phyloP scores from a whole-genome alignment of 1,140 invertebrate species.

The Neodiprion virginianus region DNA sequence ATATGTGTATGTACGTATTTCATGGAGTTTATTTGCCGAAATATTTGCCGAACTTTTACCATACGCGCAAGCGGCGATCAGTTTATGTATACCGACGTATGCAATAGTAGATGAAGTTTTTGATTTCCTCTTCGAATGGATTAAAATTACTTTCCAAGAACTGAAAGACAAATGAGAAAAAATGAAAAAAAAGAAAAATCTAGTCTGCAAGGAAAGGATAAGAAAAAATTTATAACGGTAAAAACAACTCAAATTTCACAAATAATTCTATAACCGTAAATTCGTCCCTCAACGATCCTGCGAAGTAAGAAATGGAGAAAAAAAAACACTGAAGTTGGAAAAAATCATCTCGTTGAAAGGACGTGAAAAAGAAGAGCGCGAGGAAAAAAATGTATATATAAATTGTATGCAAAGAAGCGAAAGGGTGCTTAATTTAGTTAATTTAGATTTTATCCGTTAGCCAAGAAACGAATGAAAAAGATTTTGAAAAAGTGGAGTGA shows the following conservation, averaged over 20 bases:
- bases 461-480: conserved; percentile 31
- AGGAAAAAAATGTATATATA: conserved; percentile 45
- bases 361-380: conserved; percentile 13
- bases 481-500: neutral
- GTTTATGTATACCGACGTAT: too few relatives aligned
- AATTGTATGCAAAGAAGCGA: conserved; percentile 53
- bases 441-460: conserved; percentile 65
- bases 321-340: conserved; percentile 16
- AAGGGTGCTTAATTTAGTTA: conserved; percentile 62
- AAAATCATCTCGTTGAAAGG: conserved; percentile 16
- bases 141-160: neutral
- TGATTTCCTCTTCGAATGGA: too few relatives aligned
- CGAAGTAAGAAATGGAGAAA: conserved; percentile 21
- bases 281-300: conserved; percentile 44
- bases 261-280: conserved; percentile 63
- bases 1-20: neutral
- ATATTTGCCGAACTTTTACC: neutral
- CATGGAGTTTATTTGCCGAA: neutral
- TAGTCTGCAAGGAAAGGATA: neutral
- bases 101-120: too few relatives aligned
- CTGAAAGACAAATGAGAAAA: neutral
- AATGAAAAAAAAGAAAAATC: neutral
- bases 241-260: conserved; percentile 51
- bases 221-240: conserved; percentile 41
- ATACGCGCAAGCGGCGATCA: too few relatives aligned